A percentile compares a stretch with the other conserved stretches of the same genome.
Conservation (phyloP, 2,888 invertebrate genomes). For the Zootermopsis nevadensis region DNA sequence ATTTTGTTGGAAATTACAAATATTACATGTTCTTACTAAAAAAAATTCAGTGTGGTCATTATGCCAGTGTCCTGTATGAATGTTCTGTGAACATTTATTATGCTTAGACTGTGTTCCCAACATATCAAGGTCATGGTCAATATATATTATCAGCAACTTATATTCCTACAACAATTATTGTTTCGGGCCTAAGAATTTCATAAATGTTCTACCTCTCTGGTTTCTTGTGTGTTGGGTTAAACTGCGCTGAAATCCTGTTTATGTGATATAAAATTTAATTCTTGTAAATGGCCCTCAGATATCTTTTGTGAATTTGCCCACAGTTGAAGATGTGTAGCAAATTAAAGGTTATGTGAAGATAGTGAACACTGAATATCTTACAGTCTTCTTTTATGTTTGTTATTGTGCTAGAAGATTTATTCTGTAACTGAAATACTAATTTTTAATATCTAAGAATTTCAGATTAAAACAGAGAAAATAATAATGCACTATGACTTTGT, state of each 20-base stretch:
- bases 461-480: too few relatives aligned
- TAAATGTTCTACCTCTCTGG: not conserved
- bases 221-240: too few relatives aligned
- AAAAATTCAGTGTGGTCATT: conserved; percentile 35
- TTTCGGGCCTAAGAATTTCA: conserved; percentile 13
- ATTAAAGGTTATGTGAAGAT: too few relatives aligned
- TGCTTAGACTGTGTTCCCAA: not conserved
- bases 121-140: conserved; percentile 6
- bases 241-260: not conserved
- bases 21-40: conserved; percentile 6
- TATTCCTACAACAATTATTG: not conserved
- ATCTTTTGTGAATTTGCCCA: not conserved
- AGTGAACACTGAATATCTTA: too few relatives aligned
- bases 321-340: not conserved
- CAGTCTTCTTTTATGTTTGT: too few relatives aligned
- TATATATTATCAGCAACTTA: not conserved
- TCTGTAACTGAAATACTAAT: too few relatives aligned
- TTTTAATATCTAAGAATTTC: too few relatives aligned
- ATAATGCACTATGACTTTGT: too few relatives aligned
- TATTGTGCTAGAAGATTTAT: too few relatives aligned
- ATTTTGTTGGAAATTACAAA: not conserved
- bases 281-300: not conserved
- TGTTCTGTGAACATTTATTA: conserved; percentile 30
- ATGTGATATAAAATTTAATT: not conserved
- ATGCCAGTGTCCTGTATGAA: conserved; percentile 22